Base-by-base conservation (phyloP, 2,113 vertebrate species). In the Grus americana region DNA sequence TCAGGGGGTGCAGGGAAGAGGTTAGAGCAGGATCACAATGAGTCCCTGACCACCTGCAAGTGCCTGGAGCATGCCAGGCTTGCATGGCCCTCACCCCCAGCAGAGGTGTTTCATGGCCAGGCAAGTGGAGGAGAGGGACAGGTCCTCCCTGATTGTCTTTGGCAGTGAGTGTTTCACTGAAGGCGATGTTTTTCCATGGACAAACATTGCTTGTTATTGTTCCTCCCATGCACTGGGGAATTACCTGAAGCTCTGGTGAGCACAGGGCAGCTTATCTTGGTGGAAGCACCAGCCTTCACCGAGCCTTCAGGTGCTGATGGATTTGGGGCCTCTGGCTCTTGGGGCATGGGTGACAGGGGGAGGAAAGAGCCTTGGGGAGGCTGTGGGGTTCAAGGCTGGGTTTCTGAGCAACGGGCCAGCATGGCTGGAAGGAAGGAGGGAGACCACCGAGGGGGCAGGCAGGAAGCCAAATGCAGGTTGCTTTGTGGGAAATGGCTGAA, bases 401-500 rank as follows among this genome's bases (percentile, higher is more conserved):
- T 79, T 80, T 36, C 26, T 36, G 61, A 65, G 88, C 1, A 2
- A 15, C 27, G 36, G 20, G n/a, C 40, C 65, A 76, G 44, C 73
- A 26, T 23, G 55, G 47, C 61, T 89, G 76, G 58, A 70, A 72
- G 59, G 68, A 65, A 63, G 59, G n/a, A 90, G 50, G 36, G 58
- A 83, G 38, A 62, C 38, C 1, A 0, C 29, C 4, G 2, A 72
- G 72, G 73, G 70, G 83, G 52, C 75, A 92, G 93, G 63, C 3
- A 3, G 75, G 50, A 44, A 63, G 65, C 34, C 87, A 71, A 29
- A 30, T 0, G 5, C 36, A 3, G 46, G 74, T 94, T 76, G 61
- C 40, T 87, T 49, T 5, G 30, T 93, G 92, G 86, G 91, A 61
- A 96, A 95, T 88, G 92, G 91, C 71, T 95, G 87, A 72, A 95